Evolutionary conservation across 2,888 invertebrate species (phyloP), one percentile per base, ranked within the genome.

Genomic region (Apeira syringaria): DNA sequence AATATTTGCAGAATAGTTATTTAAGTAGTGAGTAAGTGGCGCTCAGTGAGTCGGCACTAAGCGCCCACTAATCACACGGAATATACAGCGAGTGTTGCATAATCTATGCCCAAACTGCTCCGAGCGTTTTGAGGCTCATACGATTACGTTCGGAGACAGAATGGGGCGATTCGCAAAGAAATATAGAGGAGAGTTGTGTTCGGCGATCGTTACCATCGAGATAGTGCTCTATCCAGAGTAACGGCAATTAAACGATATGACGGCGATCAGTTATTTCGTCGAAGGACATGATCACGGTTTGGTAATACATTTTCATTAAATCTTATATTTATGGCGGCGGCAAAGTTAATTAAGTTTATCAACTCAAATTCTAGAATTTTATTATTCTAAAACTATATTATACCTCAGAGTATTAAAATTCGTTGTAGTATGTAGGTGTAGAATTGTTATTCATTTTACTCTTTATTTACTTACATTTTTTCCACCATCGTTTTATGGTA

Each of bases 81-180:
- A 20, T 7, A 20, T 7, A 7, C 5, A 20, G 2, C 2, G 2
- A 20, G 1, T 7, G 7, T 7, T 20, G 20, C 7, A 7, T 20
- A 20, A 20, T 20, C 20, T 20, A 9, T 28, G 15, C 18, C 22
- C 33, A 5, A 36, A 27, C 30, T 25, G 28, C 17, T 32, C 43
- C 42, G 32, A 47, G 27, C 53, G 53, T 42, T 53, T 41, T 34
- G 53, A 50, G 49, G 46, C 53, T 51, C 50, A 51, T 42, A 48
- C 56, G 56, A 56, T 53, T 56, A 56, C 49, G 31, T 7, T 18
- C 30, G 36, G 53, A 52, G 56, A 56, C 56, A 56, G 53, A 56
- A 51, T 38, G 53, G 34, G 13, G 35, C 46, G 51, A 50, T 51
- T 52, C 51, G 27, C 46, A 32, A 48, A 56, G 56, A 56, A 56